Base-by-base conservation (phyloP, 2,113 vertebrate genomes). In the Periophthalmodon schlosseri region DNA sequence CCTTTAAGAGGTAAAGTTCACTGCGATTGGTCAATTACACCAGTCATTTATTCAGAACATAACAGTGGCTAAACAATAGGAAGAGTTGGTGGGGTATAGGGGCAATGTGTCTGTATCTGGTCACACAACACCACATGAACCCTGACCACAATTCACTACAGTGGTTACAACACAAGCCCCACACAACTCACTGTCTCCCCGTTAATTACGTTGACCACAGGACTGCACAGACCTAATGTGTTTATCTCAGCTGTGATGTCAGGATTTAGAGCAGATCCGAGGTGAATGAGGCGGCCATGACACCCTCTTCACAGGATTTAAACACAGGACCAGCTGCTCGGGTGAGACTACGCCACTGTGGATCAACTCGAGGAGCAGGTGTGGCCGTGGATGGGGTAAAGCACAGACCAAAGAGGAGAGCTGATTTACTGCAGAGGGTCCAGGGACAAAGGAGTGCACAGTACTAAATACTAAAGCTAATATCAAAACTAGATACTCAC, bases 321-420 rank as follows among this genome's bases (percentile, higher is more conserved):
- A 73, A 76, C 24, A 15, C 34, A 65, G 39, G 21, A 87, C 77
- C 88, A 89, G 88, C 88, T 87, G 89, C 3, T 80, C 44, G 9
- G 18, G 18, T n/a, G 2, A 36, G 36, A 13, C 16, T 34, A 21
- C 16, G 69, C 46, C 54, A 44, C 76, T 83, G 81, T 69, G 78
- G 82, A 74, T 80, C 63, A 61, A 49, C 78, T 68, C 11, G 78
- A 90, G 86, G 1, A 86, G 87, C 89, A 91, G 89, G 90, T 88
- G 90, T 82, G 70, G 64, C 39, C 73, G 13, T 2, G 20, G 72
- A 18, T 50, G 0, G 20, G 0, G 36, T 23, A 46, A 36, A 16
- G 70, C 34, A 36, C 0, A 13, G 23, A 72, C 69, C 73, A 72
- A 78, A 77, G 71, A 67, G 21, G 18, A 56, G 28, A 1, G 50